A percentile compares a stretch with the other conserved stretches of the same genome.
Conservation (phyloP, 1,140 invertebrate genomes). For the Phortica variegata region DNA sequence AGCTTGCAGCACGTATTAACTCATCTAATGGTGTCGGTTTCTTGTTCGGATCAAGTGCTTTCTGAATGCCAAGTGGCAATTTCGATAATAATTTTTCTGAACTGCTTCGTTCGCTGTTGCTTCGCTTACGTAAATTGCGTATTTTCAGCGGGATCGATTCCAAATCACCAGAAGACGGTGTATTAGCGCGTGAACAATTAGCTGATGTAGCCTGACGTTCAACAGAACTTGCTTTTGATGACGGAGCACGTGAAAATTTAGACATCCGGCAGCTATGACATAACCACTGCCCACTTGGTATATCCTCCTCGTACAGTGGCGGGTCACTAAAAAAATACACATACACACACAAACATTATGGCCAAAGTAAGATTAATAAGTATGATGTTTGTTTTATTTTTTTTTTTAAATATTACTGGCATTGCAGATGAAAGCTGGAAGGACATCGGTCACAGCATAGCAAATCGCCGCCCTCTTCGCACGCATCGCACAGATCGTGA, state of each 20-base stretch:
- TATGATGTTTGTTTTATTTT: too few species aligned
- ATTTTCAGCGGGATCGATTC: slow-evolving; percentile 48
- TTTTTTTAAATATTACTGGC: slow-evolving; percentile 83
- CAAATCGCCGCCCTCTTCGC: slow-evolving; percentile 90
- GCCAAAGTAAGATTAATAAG: too few species aligned
- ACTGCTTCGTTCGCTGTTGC: slow-evolving; percentile 48
- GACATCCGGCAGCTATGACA: slow-evolving; percentile 75
- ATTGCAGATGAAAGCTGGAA: slow-evolving; percentile 90
- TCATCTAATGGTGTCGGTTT: slow-evolving; percentile 69
- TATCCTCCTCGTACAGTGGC: slow-evolving; percentile 81
- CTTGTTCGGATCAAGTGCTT: slow-evolving; percentile 54
- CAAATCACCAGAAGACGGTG: slow-evolving; percentile 40
- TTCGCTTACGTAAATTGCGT: slow-evolving; percentile 50
- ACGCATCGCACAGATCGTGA: slow-evolving; percentile 89
- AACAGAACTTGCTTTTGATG: slow-evolving; percentile 44
- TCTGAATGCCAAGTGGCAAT: slow-evolving; percentile 40
- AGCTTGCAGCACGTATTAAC: slow-evolving; percentile 75
- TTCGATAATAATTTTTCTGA: slow-evolving; percentile 45
- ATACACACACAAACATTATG: too few species aligned
- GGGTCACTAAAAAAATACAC: slow-evolving; percentile 71
- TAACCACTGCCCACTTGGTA: slow-evolving; percentile 88
- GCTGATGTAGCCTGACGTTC: slow-evolving; percentile 38
- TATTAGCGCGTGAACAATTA: slow-evolving; percentile 40
- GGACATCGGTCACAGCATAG: slow-evolving; percentile 94
- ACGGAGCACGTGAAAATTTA: slow-evolving; percentile 35